A percentile compares a stretch with the other conserved stretches of the same genome.
Evolutionary conservation across 2,113 vertebrate genomes (phyloP).

Genomic region (Calyptommatus sinebrachiatus): DNA sequence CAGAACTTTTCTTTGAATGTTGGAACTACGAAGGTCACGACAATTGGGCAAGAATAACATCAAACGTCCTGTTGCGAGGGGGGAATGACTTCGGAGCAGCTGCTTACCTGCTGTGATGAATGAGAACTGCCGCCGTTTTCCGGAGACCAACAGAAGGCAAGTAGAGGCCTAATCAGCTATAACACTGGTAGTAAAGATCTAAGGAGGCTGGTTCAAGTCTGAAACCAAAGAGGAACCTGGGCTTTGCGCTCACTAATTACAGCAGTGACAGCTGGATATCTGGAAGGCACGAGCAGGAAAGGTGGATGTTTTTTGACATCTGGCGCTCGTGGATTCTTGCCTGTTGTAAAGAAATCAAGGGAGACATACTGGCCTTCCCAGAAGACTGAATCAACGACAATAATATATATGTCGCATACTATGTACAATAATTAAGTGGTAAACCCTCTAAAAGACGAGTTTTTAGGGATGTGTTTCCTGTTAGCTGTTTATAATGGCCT

Average conservation of each 20-base stretch:
- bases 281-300: conserved; percentile 71
- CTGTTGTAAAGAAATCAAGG: conserved; percentile 50
- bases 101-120: conserved; percentile 68
- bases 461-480: neutral
- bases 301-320: conserved; percentile 67
- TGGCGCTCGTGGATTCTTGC: conserved; percentile 62
- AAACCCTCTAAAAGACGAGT: too few relatives aligned
- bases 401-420: neutral
- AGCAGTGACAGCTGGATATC: conserved; percentile 72
- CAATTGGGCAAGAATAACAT: conserved; percentile 4
- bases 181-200: conserved; percentile 77
- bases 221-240: conserved; percentile 62
- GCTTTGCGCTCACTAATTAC: conserved; percentile 68
- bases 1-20: conserved; percentile 7
- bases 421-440: neutral
- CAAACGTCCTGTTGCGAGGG: conserved; percentile 6
- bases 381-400: neutral
- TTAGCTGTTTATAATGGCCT: too few relatives aligned
- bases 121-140: conserved; percentile 65
- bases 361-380: neutral
- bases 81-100: conserved; percentile 31
- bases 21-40: conserved; percentile 18
- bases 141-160: conserved; percentile 78
- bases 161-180: conserved; percentile 76
- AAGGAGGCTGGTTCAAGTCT: conserved; percentile 71